Percentiles rank a stretch among this genome's conserved stretches.
Evolutionary conservation across 1,140 invertebrate genomes (phyloP).

Genomic region (Battus philenor): DNA sequence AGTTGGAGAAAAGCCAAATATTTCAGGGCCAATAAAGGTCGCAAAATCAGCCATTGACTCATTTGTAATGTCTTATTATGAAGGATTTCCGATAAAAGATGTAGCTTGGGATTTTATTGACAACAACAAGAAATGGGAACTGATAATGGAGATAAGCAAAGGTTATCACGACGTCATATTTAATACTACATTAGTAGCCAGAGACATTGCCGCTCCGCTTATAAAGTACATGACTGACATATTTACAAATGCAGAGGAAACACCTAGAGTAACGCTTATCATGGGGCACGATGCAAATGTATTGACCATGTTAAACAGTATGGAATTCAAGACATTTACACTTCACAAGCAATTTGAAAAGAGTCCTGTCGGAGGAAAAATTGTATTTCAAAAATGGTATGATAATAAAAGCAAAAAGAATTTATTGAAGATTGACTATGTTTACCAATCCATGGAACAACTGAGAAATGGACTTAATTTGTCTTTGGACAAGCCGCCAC

Average conservation of each 20-base stretch:
- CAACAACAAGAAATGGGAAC: slow-evolving; percentile 32
- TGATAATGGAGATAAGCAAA: slow-evolving; percentile 38
- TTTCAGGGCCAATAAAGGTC: slow-evolving; percentile 42
- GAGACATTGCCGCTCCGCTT: slow-evolving; percentile 40
- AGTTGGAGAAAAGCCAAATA: slow-evolving; percentile 40
- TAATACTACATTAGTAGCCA: slow-evolving; percentile 29
- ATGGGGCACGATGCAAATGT: slow-evolving; percentile 55
- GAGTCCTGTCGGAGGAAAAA: slow-evolving; percentile 54
- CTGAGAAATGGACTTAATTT: slow-evolving; percentile 33
- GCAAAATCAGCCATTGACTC: slow-evolving; percentile 47
- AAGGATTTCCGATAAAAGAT: slow-evolving; percentile 35
- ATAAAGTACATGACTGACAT: slow-evolving; percentile 38
- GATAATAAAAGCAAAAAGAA: slow-evolving; percentile 22
- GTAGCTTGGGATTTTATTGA: slow-evolving; percentile 52
- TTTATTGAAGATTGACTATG: slow-evolving; percentile 50
- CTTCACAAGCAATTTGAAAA: slow-evolving; percentile 38
- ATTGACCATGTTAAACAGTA: slow-evolving; percentile 23
- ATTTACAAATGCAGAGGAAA: slow-evolving; percentile 24
- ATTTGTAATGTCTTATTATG: slow-evolving; percentile 61
- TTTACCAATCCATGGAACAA: slow-evolving; percentile 49
- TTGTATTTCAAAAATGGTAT: slow-evolving; percentile 60
- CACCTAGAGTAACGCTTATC: slow-evolving; percentile 34
- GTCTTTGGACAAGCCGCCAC: slow-evolving; percentile 35
- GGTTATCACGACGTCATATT: slow-evolving; percentile 51
- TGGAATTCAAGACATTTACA: slow-evolving; percentile 33